phyloP scores from a whole-genome alignment of 2,797 vertebrate genomes.

The Myotis daubentonii region DNA sequence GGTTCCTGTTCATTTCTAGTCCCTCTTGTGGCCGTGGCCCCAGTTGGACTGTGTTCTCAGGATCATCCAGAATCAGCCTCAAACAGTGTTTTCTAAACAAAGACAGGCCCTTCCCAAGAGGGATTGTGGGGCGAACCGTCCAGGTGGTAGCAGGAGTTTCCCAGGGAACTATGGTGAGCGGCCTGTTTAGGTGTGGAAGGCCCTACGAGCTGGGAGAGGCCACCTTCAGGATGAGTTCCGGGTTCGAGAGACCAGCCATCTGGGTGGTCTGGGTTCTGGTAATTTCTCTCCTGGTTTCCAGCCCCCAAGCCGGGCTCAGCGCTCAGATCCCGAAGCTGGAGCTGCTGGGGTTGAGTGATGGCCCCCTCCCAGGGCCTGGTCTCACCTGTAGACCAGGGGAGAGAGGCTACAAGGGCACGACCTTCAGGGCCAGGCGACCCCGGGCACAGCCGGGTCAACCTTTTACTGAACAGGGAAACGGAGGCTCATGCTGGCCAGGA shows the following conservation, averaged over 20 bases:
- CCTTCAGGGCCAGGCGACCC: not conserved
- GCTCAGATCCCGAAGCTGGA: not conserved
- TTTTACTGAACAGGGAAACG: not conserved
- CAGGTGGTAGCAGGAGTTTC: not conserved
- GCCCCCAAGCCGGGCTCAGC: not conserved
- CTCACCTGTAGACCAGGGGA: not conserved
- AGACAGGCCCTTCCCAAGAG: not conserved
- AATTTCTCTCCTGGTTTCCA: not conserved
- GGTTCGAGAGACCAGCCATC: not conserved
- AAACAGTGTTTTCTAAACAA: not conserved
- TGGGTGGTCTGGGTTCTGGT: not conserved
- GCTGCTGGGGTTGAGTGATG: not conserved
- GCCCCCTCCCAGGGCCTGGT: not conserved
- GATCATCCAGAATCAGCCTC: not conserved
- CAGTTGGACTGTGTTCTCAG: not conserved
- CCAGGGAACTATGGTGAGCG: accelerated
- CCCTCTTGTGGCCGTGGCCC: not conserved
- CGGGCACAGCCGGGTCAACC: not conserved
- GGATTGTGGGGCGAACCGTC: not conserved
- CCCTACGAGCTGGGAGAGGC: not conserved
- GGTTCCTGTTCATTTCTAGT: not conserved
- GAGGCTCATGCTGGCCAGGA: not conserved
- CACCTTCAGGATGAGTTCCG: not conserved
- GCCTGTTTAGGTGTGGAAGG: not conserved
- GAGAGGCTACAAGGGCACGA: not conserved